phyloP scores from a whole-genome alignment of 2,113 vertebrate genomes.

The Coturnix japonica region DNA sequence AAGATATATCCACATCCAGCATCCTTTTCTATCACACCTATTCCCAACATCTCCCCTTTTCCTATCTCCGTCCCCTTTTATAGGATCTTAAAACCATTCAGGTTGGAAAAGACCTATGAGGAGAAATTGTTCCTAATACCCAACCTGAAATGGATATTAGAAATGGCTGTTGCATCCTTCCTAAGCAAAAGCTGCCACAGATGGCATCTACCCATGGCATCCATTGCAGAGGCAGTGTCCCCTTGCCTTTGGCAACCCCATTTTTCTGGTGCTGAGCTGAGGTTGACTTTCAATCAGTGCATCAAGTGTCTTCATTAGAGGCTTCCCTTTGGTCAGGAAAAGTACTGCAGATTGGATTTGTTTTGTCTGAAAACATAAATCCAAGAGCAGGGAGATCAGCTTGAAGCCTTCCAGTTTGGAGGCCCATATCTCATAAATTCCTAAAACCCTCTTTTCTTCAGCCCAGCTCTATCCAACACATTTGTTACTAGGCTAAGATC shows the following conservation, averaged over 20 bases:
- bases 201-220: fast-evolving
- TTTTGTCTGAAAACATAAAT: neutral
- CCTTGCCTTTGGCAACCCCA: neutral
- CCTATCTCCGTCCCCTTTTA: neutral
- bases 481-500: slow-evolving; percentile 29
- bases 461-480: neutral
- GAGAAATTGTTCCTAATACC: too few species aligned
- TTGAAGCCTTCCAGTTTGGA: neutral
- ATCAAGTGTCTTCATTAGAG: neutral
- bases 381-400: neutral
- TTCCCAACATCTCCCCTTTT: neutral
- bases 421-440: slow-evolving; percentile 2
- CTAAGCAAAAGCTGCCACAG: neutral
- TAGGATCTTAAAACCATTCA: too few species aligned
- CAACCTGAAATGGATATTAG: too few species aligned
- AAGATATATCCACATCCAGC: too few species aligned
- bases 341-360: fast-evolving
- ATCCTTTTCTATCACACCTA: too few species aligned
- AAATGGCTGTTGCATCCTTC: neutral
- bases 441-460: neutral
- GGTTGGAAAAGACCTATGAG: too few species aligned
- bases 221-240: fast-evolving
- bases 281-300: neutral
- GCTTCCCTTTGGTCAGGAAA: neutral
- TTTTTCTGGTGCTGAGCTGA: neutral